Evolutionary conservation across 2,888 invertebrate species (phyloP).

Genomic region (Caenorhabditis wallacei): DNA sequence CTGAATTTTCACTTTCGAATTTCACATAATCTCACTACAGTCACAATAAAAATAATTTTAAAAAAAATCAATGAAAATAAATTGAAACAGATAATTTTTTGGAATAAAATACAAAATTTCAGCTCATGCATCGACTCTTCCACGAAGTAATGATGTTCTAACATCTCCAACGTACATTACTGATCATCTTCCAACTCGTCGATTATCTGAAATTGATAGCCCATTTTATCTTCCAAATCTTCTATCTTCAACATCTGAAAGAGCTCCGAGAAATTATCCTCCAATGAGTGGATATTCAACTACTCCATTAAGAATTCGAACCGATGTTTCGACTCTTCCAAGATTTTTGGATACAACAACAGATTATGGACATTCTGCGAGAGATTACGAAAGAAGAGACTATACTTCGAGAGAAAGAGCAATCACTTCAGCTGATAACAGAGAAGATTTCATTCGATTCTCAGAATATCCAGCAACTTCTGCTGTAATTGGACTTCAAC

Average conservation of each 20-base stretch:
- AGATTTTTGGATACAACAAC: constrained; percentile 47
- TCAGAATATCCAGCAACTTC: constrained; percentile 60
- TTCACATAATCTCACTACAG: too few relatives aligned
- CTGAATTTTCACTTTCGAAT: too few relatives aligned
- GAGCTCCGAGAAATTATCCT: not conserved
- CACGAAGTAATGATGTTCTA: constrained; percentile 49
- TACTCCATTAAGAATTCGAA: constrained; percentile 51
- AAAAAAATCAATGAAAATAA: too few relatives aligned
- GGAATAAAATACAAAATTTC: too few relatives aligned
- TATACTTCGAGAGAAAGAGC: constrained; percentile 17
- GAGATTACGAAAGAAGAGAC: constrained; percentile 8
- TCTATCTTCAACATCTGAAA: constrained; percentile 41
- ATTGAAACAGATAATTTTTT: too few relatives aligned
- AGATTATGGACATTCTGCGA: not conserved
- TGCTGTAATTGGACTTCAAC: constrained; percentile 51
- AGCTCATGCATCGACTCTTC: constrained; percentile 44
- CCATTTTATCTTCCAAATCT: constrained; percentile 51
- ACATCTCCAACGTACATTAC: constrained; percentile 55
- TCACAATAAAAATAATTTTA: too few relatives aligned
- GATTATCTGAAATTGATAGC: constrained; percentile 60
- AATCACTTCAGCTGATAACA: constrained; percentile 18
- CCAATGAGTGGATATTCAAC: constrained; percentile 46
- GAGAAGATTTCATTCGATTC: constrained; percentile 40
- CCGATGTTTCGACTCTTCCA: constrained; percentile 44
- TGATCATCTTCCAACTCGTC: constrained; percentile 58